phyloP scores from a whole-genome alignment of 2,888 invertebrate species.

The Nomada lathburiana region DNA sequence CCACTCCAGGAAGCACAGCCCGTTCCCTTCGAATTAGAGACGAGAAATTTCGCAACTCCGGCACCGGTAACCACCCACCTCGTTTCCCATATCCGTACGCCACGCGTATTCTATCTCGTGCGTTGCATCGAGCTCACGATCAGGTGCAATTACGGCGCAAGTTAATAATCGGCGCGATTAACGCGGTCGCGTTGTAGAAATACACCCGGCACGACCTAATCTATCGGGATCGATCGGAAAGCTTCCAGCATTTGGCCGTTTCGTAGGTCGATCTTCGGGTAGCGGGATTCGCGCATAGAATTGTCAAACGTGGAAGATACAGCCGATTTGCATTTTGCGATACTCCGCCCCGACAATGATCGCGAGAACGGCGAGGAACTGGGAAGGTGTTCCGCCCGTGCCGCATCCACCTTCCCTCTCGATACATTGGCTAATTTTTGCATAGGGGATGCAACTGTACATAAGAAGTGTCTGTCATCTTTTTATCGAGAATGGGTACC shows the following conservation, averaged over 20 bases:
- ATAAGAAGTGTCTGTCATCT: not conserved
- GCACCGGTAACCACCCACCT: conserved; percentile 30
- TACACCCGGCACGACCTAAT: conserved; percentile 33
- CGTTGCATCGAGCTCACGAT: conserved; percentile 78
- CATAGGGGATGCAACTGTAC: too few relatives aligned
- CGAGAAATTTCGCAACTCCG: conserved; percentile 8
- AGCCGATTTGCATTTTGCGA: conserved; percentile 47
- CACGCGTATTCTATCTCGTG: conserved; percentile 57
- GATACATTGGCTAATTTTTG: conserved; percentile 29
- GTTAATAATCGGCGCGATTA: conserved; percentile 81
- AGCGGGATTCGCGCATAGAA: not conserved
- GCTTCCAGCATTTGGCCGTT: not conserved
- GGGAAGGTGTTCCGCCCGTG: too few relatives aligned
- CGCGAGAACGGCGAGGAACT: conserved; percentile 49
- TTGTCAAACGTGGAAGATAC: not conserved
- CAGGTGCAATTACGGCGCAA: conserved; percentile 82
- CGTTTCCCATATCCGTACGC: conserved; percentile 34
- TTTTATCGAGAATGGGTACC: conserved; percentile 42
- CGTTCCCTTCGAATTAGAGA: conserved; percentile 4
- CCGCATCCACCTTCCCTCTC: not conserved
- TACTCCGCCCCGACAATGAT: conserved; percentile 72
- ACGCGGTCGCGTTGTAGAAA: conserved; percentile 55
- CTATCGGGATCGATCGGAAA: conserved; percentile 32
- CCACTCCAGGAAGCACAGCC: too few relatives aligned
- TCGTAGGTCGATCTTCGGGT: not conserved